Evolutionary conservation across 2,797 vertebrate species (phyloP), one percentile per base, ranked within the genome.

Genomic region (Cetoscarus ocellatus): DNA sequence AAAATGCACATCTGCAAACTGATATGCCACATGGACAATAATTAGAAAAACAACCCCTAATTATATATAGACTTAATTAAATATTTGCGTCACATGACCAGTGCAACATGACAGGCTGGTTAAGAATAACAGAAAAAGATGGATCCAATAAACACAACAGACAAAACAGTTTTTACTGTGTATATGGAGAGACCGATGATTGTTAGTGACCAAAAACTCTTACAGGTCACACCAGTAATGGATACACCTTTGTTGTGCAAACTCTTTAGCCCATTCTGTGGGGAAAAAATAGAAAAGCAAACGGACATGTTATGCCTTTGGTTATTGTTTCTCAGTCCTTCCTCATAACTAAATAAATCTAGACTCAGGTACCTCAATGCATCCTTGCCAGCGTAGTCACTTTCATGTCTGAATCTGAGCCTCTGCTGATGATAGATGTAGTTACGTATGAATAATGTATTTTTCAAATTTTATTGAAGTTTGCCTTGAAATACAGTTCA

Each of bases 181-280:
- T 14, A 6, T 38, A 45, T 53, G 1, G 54, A 5, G 54, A 34
- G 50, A 45, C 47, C 44, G 70, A 67, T 45, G 38, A 15, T 1
- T 40, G 45, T 52, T 40, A 34, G 19, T 40, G 44, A 47, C n/a
- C 19, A 6, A 34, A 39, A 73, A 50, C 35, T 27, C 13, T 19
- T 51, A 36, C 55, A 39, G 67, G 56, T 65, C 11, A 14, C 57
- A 45, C 42, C 53, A 11, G 44, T 65, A 19, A 61, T 56, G 39
- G 19, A 10, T 47, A 34, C 34, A 49, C 11, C 8, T 54, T 61
- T 51, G 40, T 52, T 54, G 50, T 61, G 36, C 7, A 15, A 45
- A 18, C 51, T 14, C 47, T 66, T 67, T 40, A 61, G 48, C 61
- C 49, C 0, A 43, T 63, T 62, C 69, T 59, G 6, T 17, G n/a